Base-by-base conservation (phyloP, 2,888 invertebrate species). In the Sphecodes monilicornis region DNA sequence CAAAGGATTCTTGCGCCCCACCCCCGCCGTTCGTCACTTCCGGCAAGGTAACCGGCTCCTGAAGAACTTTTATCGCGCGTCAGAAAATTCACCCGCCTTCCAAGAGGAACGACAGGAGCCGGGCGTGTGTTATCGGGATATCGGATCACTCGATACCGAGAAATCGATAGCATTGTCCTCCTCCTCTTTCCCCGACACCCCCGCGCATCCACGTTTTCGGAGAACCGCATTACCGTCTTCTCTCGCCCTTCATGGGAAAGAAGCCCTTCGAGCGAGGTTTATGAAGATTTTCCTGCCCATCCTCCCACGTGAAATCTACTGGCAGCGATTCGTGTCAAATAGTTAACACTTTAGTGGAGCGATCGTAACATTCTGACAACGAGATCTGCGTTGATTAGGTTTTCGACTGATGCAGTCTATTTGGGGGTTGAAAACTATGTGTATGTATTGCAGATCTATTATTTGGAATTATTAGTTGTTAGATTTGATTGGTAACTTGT, bases 141-240 rank as follows among this genome's bases (percentile, higher is more conserved):
- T 86, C 80, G 89, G 81, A 89, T 89, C 86, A 84, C 83, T 74
- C 84, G 88, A 86, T 89, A 86, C 46, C 68, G 84, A 84, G 82
- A 78, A 89, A 89, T 89, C 89, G 88, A 89, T 89, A 89, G 78
- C 73, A 80, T 81, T 80, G 77, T 68, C 18, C 81, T 70, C 66
- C 66, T 46, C 16, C 50, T 50, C 29, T 36, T n/a, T 16, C 22
- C 60, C 3, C 60, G 11, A 22, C 57, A 1, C n/a, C 22, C 36
- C n/a, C 68, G 11, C 64, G 22, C 43, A 46, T 41, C 73, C 26
- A 26, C 43, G 66, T 73, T 74, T 82, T 82, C 76, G 54, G 64
- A 79, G 78, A 73, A 82, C 80, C 83, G 76, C 78, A 80, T 87
- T 78, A 87, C 60, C 83, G 66, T 54, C 50, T 50, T 50, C 60